phyloP scores from a whole-genome alignment of 2,113 vertebrate genomes.

The Empidonax traillii region DNA sequence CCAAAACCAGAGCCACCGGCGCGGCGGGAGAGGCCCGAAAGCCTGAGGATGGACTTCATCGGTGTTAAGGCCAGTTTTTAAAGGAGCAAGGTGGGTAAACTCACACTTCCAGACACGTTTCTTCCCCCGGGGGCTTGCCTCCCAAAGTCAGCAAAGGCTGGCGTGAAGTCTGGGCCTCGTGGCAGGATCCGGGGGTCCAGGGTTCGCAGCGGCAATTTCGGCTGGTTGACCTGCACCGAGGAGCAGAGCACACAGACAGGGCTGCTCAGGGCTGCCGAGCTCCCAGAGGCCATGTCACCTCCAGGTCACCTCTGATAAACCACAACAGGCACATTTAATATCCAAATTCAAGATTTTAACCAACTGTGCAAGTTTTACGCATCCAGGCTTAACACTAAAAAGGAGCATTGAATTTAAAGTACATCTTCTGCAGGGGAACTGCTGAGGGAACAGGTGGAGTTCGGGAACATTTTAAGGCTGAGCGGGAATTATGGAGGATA shows the following conservation, averaged over 20 bases:
- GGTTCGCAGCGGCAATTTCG: slow-evolving; percentile 83
- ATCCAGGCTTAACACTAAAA: background rate
- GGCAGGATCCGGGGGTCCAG: slow-evolving; percentile 89
- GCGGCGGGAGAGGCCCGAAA: background rate
- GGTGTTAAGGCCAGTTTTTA: background rate
- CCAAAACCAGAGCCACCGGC: background rate
- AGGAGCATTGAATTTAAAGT: background rate
- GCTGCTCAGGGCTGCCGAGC: background rate
- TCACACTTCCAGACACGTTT: slow-evolving; percentile 86
- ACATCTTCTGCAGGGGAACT: background rate
- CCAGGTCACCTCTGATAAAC: background rate
- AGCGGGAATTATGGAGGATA: background rate
- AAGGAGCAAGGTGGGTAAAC: slow-evolving; percentile 35
- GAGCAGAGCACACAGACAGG: background rate
- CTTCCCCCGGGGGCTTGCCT: slow-evolving; percentile 85
- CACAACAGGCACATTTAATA: rapidly evolving
- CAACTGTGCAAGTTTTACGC: background rate
- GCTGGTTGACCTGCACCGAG: slow-evolving; percentile 88
- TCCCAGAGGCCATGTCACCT: rapidly evolving
- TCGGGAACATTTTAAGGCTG: background rate
- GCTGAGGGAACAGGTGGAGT: background rate
- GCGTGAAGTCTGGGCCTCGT: slow-evolving; percentile 95
- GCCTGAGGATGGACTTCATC: background rate
- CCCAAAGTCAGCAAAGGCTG: slow-evolving; percentile 96
- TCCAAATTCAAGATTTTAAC: background rate